Base-by-base conservation (phyloP, 2,888 invertebrate genomes). In the Chloroclystis v-ata region DNA sequence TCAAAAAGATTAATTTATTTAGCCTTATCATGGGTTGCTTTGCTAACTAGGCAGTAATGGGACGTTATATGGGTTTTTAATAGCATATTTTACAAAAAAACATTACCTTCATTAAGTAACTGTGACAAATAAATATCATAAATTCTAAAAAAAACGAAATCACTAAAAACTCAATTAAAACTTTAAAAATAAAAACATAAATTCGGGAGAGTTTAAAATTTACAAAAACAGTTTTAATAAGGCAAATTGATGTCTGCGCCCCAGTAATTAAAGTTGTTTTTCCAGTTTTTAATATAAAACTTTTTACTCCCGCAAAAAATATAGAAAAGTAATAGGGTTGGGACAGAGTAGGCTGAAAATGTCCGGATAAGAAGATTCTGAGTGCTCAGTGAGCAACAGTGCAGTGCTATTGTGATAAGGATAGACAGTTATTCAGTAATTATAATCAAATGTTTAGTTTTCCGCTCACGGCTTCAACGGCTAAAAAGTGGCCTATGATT, bases 261-360 rank as follows among this genome's bases (percentile, higher is more conserved):
- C 51, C 47, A 55, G 68, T 82, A 82, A 83, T 84, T 84, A 81
- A 77, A 79, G 73, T 82, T 79, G 75, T 75, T 80, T 75, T 70
- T 72, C 63, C 61, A 61, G 69, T 62, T 76, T 82, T 79, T 80
- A 81, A 81, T 79, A 81, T 69, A 73, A 78, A 82, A 82, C 78
- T 79, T 82, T 81, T 72, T 69, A 74, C 57, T 51, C 41, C 47
- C 30, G 52, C 47, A 52, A 48, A 55, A 47, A 53, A 56, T 55
- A 56, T 50, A 50, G 49, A 43, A 39, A 37, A 29, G 9, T 4
- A 1, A 1, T 35, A 35, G 35, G 16, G 35, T 8, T 35, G 35
- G 20, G 35, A 35, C 7, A 4, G 0, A 8, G 16, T 13, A 6
- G 16, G 32, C 14, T 16, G 14, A 14, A n/a, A n/a, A 33, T 6